Evolutionary conservation across 2,797 vertebrate genomes (phyloP), one percentile per base, ranked within the genome.

Genomic region (Pampus argenteus): DNA sequence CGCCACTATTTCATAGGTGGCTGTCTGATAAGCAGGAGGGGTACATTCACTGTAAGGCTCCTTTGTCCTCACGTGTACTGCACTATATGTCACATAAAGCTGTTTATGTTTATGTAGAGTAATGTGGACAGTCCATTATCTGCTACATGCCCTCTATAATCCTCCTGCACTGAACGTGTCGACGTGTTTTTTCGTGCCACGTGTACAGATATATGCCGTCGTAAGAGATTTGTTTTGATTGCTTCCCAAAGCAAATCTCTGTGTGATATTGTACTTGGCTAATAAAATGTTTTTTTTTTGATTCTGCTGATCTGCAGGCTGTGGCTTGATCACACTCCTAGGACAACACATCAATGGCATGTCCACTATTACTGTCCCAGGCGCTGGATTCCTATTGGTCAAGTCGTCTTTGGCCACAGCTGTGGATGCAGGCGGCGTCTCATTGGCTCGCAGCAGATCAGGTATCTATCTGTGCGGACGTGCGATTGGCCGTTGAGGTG

Each of bases 401-500:
- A 11, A 42, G 45, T 25, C 36, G 20, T 20, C 55, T 59, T 71
- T 23, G 60, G 55, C 77, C 31, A 26, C 86, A 90, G 88, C 86
- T 88, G 88, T 85, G 38, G 5, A 36, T 65, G 44, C 71, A 18
- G 67, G 71, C 66, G 61, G 70, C 29, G n/a, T 87, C 74, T 86
- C 63, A 86, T 89, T 90, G 87, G 90, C 86, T 82, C 48, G 15
- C 82, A 63, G 79, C 55, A 57, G 87, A 90, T 91, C 88, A 82
- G 83, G 82, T 89, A 86, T 86, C 85, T 68, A 4, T 60, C 44
- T 34, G 59, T n/a, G 71, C 49, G n/a, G n/a, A 56, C 20, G 1
- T 59, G 36, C 29, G 67, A 91, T 86, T 86, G 89, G 88, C 66
- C 23, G 15, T 2, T 2, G 25, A 47, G 36, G 72, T 86, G 76